Conservation (phyloP, 2,888 invertebrate genomes). For the Amphipoea oculea region DNA sequence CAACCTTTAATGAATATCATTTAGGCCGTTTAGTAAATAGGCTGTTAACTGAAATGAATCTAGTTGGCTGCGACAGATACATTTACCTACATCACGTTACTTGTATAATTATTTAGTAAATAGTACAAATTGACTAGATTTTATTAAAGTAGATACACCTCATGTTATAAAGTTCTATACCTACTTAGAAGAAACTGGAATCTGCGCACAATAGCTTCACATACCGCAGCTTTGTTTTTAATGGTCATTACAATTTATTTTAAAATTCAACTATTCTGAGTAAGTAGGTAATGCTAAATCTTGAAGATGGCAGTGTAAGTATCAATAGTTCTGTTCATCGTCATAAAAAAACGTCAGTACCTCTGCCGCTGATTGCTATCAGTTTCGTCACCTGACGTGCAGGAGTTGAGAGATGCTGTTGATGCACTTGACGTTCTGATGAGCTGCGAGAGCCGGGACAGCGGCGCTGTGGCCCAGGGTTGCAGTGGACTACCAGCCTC, state of each 20-base stretch:
- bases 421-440: slow-evolving; percentile 82
- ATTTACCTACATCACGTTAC: slow-evolving; percentile 4
- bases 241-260: background rate
- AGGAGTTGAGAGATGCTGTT: slow-evolving; percentile 78
- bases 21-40: background rate
- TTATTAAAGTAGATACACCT: slow-evolving; percentile 28
- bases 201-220: slow-evolving; percentile 1
- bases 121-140: slow-evolving; percentile 17
- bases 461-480: slow-evolving; percentile 86
- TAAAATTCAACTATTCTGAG: background rate
- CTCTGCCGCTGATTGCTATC: slow-evolving; percentile 63
- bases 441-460: slow-evolving; percentile 82
- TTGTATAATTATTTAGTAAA: background rate
- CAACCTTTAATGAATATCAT: background rate
- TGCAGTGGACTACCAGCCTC: slow-evolving; percentile 82
- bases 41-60: background rate
- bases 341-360: slow-evolving; percentile 68
- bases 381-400: slow-evolving; percentile 75
- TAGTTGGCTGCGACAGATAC: background rate
- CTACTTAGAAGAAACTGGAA: background rate
- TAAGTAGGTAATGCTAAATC: slow-evolving; percentile 16
- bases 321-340: background rate
- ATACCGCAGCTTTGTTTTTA: slow-evolving; percentile 1
- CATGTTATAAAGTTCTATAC: background rate
- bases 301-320: slow-evolving; percentile 51